Conservation (phyloP, 1,140 invertebrate species). For the Drosophila rufa region DNA sequence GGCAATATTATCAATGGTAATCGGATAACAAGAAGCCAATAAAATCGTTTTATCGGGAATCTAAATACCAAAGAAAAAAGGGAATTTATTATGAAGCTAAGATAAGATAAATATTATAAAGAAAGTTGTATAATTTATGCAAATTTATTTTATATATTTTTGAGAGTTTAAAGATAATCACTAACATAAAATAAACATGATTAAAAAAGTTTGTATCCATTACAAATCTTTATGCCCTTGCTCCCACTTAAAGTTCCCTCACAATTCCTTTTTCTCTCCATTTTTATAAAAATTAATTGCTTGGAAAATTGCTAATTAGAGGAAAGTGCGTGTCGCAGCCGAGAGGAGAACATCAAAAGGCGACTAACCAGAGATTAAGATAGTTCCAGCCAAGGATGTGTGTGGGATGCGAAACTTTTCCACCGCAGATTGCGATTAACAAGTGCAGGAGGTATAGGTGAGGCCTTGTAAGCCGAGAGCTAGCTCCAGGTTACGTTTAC, state of each 20-base stretch:
- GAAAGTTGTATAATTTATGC: background rate
- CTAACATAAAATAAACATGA: background rate
- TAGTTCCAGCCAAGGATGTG: constrained; percentile 53
- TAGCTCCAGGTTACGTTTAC: constrained; percentile 55
- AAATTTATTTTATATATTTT: background rate
- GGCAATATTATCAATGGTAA: background rate
- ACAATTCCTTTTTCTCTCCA: background rate
- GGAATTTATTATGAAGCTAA: background rate
- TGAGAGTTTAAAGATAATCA: too few relatives aligned
- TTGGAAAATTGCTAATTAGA: constrained; percentile 74
- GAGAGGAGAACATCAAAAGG: constrained; percentile 47
- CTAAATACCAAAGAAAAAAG: background rate
- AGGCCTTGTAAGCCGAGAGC: constrained; percentile 42
- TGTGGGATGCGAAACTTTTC: constrained; percentile 43
- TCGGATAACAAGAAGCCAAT: constrained; percentile 4
- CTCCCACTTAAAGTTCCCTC: background rate
- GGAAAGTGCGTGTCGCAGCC: constrained; percentile 4
- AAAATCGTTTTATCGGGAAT: background rate
- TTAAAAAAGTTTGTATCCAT: constrained; percentile 5
- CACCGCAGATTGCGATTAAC: constrained; percentile 52
- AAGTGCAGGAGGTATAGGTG: constrained; percentile 21
- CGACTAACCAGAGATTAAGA: constrained; percentile 53
- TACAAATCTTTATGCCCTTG: background rate
- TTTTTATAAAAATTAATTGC: constrained; percentile 59
- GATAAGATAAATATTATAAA: background rate